Conservation (phyloP, 2,888 invertebrate species). For the Melinaea marsaeus region DNA sequence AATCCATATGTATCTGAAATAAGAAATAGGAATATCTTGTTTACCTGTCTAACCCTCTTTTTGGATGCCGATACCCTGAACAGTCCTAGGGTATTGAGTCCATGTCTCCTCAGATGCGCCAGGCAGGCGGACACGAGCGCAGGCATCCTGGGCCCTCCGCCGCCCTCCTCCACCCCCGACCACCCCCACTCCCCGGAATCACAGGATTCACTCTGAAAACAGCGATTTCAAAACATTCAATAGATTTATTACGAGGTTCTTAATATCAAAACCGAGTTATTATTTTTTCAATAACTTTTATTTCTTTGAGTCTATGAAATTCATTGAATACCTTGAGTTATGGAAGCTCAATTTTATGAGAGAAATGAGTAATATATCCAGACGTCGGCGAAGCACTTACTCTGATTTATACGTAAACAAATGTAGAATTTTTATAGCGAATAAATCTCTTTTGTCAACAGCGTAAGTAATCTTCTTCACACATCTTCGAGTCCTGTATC, state of each 20-base stretch:
- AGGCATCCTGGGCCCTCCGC: constrained; percentile 82
- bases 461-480: constrained; percentile 22
- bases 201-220: constrained; percentile 85
- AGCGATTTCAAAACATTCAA: not conserved
- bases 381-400: constrained; percentile 30
- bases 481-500: constrained; percentile 7
- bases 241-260: too few species aligned
- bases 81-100: constrained; percentile 90
- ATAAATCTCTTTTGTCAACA: constrained; percentile 39
- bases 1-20: constrained; percentile 7
- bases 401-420: constrained; percentile 47
- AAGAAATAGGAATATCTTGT: constrained; percentile 5
- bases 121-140: constrained; percentile 88
- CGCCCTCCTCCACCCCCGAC: constrained; percentile 77
- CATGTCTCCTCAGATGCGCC: constrained; percentile 87
- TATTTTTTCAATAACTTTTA: too few species aligned
- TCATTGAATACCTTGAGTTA: constrained; percentile 9
- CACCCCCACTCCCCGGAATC: constrained; percentile 82
- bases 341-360: constrained; percentile 17
- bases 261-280: too few species aligned
- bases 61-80: constrained; percentile 95
- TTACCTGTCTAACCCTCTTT: constrained; percentile 92
- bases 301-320: not conserved
- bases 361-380: constrained; percentile 27
- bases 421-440: constrained; percentile 34